Evolutionary conservation across 2,888 invertebrate species (phyloP), one percentile per base, ranked within the genome.

Genomic region (Chrysotoxum bicinctum): DNA sequence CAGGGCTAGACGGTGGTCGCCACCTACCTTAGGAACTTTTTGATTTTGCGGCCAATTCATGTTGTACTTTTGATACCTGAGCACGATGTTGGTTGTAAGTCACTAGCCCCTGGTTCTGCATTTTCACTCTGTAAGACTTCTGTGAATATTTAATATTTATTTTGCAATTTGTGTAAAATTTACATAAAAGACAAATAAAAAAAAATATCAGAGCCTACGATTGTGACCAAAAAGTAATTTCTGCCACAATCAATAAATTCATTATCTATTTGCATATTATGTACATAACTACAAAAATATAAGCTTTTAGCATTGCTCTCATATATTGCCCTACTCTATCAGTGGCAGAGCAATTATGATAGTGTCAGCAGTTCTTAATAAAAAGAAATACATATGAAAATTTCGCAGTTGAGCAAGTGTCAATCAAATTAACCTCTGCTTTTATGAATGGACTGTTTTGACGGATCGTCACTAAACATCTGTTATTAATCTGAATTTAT

Each of bases 391-490:
- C 60, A 60, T 40, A 69, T 56, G 62, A 62, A 69, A 73, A 74
- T 70, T 74, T 32, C 48, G 35, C 58, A 79, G 40, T 70, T 82
- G 43, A 83, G 32, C 45, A 58, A 75, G 37, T 83, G 87, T 87
- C 80, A 87, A 87, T 83, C 77, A 80, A 87, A 77, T 87, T 87
- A 83, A 86, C 87, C 86, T 83, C 75, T 78, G 21, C 23, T 73
- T 72, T 66, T 72, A 80, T 82, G 79, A 84, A 84, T 84, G 84
- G 72, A 84, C 75, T 75, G 79, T 79, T 79, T 75, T 84, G 75
- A 84, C 78, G 77, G 68, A 78, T 74, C 78, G 78, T 73, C 72
- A 82, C 60, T 68, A 79, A 50, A 72, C 54, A 37, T 73, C 23
- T 43, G 52, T 40, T 56, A 66, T 52, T 45, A 45, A 45, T 66